These are phyloP conservation scores for Australoheros scitulus DNA, from an alignment of 2,113 vertebrate species.

Conservation along the genomic window DNA sequence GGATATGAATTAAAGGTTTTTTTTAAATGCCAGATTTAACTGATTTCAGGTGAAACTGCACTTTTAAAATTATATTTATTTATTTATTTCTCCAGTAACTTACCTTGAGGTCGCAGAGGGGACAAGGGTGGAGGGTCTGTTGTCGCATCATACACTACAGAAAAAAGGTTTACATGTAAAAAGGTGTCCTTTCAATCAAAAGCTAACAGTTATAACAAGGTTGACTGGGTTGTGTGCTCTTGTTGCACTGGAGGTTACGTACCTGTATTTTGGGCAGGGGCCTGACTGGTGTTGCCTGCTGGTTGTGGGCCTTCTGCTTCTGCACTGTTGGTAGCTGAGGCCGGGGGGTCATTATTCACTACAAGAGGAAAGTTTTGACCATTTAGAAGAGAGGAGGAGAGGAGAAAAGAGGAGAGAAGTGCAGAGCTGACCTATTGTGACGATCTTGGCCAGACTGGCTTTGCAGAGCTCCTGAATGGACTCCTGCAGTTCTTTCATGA, in stretches of 20 bases:
- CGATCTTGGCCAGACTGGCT: slow-evolving; percentile 61
- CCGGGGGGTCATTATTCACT: slow-evolving; percentile 63
- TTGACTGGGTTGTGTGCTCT: not conserved
- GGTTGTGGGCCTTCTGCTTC: not conserved
- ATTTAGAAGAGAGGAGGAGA: not conserved
- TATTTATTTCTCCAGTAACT: not conserved
- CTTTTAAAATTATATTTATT: not conserved
- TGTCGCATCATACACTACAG: slow-evolving; percentile 43
- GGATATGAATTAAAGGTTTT: not conserved
- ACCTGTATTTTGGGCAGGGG: slow-evolving; percentile 44
- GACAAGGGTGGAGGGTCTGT: slow-evolving; percentile 31
- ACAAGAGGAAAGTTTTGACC: not conserved
- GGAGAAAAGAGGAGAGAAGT: not conserved
- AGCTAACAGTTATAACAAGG: not conserved
- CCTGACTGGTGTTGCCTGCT: not conserved
- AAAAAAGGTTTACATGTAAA: not conserved
- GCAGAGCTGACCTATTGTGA: slow-evolving; percentile 59
- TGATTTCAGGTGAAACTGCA: not conserved
- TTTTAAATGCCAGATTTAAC: not conserved
- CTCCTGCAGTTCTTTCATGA: slow-evolving; percentile 64
- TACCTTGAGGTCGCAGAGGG: slow-evolving; percentile 32
- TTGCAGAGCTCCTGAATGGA: slow-evolving; percentile 65
- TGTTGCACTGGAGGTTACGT: not conserved
- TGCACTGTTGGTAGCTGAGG: not conserved
- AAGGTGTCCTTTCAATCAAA: not conserved